These are phyloP conservation scores for Papilio protenor DNA, from an alignment of 2,888 invertebrate species.

Conservation along the genomic window DNA sequence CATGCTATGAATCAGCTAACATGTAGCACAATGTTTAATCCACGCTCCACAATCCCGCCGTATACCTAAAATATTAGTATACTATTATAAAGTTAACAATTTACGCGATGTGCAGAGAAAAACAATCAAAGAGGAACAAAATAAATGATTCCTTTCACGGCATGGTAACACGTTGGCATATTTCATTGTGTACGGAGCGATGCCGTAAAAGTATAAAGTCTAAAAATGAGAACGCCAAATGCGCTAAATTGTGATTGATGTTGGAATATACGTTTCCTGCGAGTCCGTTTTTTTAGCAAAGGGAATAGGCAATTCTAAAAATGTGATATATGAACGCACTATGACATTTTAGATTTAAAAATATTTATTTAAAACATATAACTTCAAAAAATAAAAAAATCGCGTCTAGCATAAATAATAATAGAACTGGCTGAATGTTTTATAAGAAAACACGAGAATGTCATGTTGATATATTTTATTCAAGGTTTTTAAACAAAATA, in stretches of 20 bases:
- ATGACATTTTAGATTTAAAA: neutral
- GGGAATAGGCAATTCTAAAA: neutral
- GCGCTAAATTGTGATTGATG: conserved; percentile 39
- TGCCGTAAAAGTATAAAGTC: conserved; percentile 29
- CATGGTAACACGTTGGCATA: conserved; percentile 31
- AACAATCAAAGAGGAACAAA: conserved; percentile 32
- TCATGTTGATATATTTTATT: neutral
- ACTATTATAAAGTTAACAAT: neutral
- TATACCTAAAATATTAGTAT: neutral
- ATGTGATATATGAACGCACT: neutral
- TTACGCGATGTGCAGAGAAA: neutral
- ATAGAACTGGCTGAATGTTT: neutral
- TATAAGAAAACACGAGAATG: neutral
- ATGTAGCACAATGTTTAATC: no score
- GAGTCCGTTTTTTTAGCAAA: neutral
- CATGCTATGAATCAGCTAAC: no score
- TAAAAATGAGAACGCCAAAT: conserved; percentile 37
- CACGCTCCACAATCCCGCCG: no score
- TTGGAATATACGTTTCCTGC: conserved; percentile 28
- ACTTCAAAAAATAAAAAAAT: neutral
- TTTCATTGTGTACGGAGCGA: conserved; percentile 34
- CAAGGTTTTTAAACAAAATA: neutral
- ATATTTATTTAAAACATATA: neutral
- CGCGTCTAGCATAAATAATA: neutral
- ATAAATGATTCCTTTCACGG: conserved; percentile 34